These are phyloP conservation scores for Acromyrmex heyeri DNA, from an alignment of 1,140 invertebrate species.

Conservation along the genomic window DNA sequence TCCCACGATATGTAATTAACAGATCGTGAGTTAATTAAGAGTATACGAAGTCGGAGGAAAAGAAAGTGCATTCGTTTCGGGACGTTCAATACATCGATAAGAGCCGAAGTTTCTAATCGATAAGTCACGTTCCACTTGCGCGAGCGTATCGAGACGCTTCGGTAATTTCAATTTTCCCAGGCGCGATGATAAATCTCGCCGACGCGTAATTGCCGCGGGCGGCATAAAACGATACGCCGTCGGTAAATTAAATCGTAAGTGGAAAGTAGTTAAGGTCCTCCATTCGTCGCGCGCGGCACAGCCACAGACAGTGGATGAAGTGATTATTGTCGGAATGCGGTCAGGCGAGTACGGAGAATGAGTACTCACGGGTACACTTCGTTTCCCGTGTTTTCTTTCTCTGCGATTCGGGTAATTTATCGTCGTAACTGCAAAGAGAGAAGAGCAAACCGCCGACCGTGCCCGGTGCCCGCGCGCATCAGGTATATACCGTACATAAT, in stretches of 20 bases:
- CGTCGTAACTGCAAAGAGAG: conserved; percentile 53
- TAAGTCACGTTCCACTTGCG: conserved; percentile 54
- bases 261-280: conserved; percentile 60
- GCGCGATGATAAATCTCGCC: conserved; percentile 55
- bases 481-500: conserved; percentile 46
- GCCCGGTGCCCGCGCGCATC: conserved; percentile 23
- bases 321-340: conserved; percentile 65
- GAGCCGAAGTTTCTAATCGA: conserved; percentile 54
- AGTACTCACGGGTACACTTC: conserved; percentile 55
- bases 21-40: conserved; percentile 2
- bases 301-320: conserved; percentile 55
- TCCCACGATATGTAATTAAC: conserved; percentile 41
- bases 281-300: conserved; percentile 45
- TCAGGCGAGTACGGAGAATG: conserved; percentile 60
- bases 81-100: conserved; percentile 11
- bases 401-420: conserved; percentile 63
- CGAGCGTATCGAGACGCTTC: conserved; percentile 43
- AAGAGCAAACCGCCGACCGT: conserved; percentile 35
- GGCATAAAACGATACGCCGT: conserved; percentile 53
- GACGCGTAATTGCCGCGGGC: conserved; percentile 52
- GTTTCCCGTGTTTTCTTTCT: conserved; percentile 61
- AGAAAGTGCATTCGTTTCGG: neutral
- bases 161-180: conserved; percentile 57
- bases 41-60: neutral
- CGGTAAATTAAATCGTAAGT: conserved; percentile 63